Percentiles rank a stretch among this genome's conserved stretches.
Conservation (phyloP, 2,113 vertebrate species). For the Aptenodytes forsteri region DNA sequence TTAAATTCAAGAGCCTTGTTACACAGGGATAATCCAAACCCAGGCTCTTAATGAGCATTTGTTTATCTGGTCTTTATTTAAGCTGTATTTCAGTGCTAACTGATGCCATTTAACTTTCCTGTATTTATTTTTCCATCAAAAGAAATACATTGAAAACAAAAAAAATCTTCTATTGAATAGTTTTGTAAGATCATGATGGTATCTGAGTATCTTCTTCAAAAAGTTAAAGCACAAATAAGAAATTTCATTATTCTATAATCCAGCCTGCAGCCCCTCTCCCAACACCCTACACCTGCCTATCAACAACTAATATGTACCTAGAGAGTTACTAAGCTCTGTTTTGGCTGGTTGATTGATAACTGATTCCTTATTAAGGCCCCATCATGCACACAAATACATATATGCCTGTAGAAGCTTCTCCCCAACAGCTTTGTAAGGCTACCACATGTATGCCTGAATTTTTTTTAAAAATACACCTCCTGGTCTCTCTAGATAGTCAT, state of each 20-base stretch:
- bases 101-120: background rate
- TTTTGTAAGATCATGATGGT: background rate
- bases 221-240: background rate
- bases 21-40: background rate
- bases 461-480: background rate
- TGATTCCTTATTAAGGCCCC: background rate
- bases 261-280: background rate
- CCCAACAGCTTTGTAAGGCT: background rate
- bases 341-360: background rate
- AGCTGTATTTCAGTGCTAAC: background rate
- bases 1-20: background rate
- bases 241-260: background rate
- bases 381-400: background rate
- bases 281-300: background rate
- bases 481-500: background rate
- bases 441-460: background rate
- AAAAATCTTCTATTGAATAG: background rate
- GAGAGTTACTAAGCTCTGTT: background rate
- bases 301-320: background rate
- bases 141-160: background rate
- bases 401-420: background rate
- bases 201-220: background rate
- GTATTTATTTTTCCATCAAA: background rate
- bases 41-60: background rate
- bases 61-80: background rate